These are phyloP conservation scores for Scaeva pyrastri DNA, from an alignment of 2,888 invertebrate species.

Conservation along the genomic window DNA sequence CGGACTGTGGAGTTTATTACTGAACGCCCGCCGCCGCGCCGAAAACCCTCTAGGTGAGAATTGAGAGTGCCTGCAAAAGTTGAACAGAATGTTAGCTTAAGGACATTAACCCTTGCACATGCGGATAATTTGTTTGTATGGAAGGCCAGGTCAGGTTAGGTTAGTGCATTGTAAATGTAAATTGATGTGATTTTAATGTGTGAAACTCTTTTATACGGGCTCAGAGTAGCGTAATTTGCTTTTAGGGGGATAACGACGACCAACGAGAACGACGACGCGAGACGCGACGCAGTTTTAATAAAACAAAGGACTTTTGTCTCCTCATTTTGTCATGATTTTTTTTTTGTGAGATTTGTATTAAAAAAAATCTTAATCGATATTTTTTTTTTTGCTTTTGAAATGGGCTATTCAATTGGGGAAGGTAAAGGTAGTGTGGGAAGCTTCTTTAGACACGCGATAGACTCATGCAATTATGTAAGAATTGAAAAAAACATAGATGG, in stretches of 20 bases:
- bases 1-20: not conserved
- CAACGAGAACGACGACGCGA: not conserved
- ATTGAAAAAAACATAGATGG: not conserved
- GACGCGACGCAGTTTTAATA: slow-evolving; percentile 5
- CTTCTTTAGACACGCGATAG: slow-evolving; percentile 24
- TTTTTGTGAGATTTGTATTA: not conserved
- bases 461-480: slow-evolving; percentile 1
- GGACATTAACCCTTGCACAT: slow-evolving; percentile 56
- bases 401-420: slow-evolving; percentile 8
- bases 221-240: slow-evolving; percentile 33
- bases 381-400: slow-evolving; percentile 1
- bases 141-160: not conserved
- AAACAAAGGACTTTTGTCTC: slow-evolving; percentile 46
- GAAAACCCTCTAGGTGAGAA: slow-evolving; percentile 2
- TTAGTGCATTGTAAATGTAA: slow-evolving; percentile 53
- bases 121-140: not conserved
- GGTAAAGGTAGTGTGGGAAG: slow-evolving; percentile 22
- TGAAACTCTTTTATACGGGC: slow-evolving; percentile 31
- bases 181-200: slow-evolving; percentile 57
- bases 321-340: slow-evolving; percentile 9
- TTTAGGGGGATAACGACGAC: not conserved
- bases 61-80: slow-evolving; percentile 5
- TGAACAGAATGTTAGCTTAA: slow-evolving; percentile 14
- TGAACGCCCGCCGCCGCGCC: no score
- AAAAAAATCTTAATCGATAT: not conserved